Conservation (phyloP, 2,113 vertebrate species). For the Ctenomys sociabilis region DNA sequence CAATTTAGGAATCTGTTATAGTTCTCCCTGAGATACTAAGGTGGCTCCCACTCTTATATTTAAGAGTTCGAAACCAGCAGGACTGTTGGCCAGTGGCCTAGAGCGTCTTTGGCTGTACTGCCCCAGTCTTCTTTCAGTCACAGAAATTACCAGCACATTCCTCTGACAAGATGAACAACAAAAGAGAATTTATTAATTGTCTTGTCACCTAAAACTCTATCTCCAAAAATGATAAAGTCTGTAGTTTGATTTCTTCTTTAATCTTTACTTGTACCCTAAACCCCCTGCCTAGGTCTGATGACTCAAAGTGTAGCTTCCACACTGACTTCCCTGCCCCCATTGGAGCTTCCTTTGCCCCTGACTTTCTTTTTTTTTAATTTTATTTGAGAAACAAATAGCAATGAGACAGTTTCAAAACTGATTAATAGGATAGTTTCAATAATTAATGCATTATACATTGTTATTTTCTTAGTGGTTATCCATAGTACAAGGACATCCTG, state of each 20-base stretch:
- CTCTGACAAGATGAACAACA: background rate
- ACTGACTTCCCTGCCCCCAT: fast-evolving
- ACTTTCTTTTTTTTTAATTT: too few relatives aligned
- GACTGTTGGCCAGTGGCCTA: background rate
- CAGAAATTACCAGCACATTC: background rate
- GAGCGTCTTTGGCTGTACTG: background rate
- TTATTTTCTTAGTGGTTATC: too few relatives aligned
- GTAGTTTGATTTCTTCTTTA: background rate
- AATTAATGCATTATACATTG: too few relatives aligned
- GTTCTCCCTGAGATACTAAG: background rate
- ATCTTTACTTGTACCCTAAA: background rate
- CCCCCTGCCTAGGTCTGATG: background rate
- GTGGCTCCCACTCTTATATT: background rate
- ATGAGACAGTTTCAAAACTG: too few relatives aligned
- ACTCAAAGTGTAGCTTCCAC: background rate
- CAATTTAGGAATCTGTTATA: background rate
- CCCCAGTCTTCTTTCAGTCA: background rate
- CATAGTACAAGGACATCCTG: too few relatives aligned
- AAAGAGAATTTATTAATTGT: background rate
- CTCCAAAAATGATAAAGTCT: background rate
- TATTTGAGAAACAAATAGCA: too few relatives aligned
- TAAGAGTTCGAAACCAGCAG: background rate
- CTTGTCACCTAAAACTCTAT: background rate
- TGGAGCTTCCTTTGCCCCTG: background rate
- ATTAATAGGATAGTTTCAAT: too few relatives aligned